Evolutionary conservation across 2,113 vertebrate species (phyloP).

Genomic region (Corapipo altera): DNA sequence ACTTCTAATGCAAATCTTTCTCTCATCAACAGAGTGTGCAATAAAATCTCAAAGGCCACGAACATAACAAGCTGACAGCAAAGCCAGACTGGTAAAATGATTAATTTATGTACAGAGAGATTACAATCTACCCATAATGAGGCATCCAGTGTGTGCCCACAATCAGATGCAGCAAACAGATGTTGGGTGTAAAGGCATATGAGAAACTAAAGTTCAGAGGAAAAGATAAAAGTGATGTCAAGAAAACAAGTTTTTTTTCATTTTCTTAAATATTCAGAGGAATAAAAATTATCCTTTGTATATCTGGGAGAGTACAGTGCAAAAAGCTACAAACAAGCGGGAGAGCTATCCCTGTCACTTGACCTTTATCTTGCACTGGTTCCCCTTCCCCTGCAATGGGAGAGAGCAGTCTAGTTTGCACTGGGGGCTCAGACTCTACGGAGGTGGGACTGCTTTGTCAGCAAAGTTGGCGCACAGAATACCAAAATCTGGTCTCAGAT

Average conservation of each 20-base stretch:
- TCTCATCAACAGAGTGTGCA: neutral
- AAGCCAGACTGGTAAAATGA: neutral
- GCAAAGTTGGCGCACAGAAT: neutral
- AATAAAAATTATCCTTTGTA: neutral
- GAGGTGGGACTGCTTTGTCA: neutral
- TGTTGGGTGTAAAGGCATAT: neutral
- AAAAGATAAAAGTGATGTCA: neutral
- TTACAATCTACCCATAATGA: neutral
- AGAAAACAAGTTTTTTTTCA: neutral
- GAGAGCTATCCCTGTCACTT: neutral
- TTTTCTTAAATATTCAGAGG: neutral
- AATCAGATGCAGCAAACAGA: conserved; percentile 21
- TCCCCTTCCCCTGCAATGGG: neutral
- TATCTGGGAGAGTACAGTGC: neutral
- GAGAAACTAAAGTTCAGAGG: neutral
- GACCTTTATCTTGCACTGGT: neutral
- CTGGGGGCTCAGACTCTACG: neutral
- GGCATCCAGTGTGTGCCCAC: neutral
- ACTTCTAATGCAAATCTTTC: neutral
- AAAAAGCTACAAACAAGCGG: neutral
- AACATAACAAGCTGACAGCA: conserved; percentile 9
- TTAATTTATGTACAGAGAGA: neutral
- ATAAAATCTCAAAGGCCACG: conserved; percentile 12
- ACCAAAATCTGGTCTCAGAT: neutral
- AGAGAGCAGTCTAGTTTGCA: neutral